A percentile compares a stretch with the other conserved stretches of the same genome.
These are phyloP conservation scores for Pangasius djambal DNA, from an alignment of 2,797 vertebrate species.

Conservation along the genomic window DNA sequence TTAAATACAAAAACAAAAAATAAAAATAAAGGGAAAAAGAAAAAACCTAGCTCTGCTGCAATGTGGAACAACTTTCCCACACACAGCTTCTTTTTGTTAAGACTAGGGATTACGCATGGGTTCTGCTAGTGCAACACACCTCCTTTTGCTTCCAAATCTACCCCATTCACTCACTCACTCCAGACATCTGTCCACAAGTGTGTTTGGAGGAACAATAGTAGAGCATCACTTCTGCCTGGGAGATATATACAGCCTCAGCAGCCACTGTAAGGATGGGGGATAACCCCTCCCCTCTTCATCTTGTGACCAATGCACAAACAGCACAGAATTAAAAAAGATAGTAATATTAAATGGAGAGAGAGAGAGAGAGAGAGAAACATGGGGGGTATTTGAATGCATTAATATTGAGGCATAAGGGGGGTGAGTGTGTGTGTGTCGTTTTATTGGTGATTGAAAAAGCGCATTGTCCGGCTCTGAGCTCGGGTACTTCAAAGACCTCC, in stretches of 20 bases:
- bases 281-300: conserved; percentile 29
- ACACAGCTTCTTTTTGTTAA: conserved; percentile 4
- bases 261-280: conserved; percentile 62
- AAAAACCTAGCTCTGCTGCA: neutral
- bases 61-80: neutral
- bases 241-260: conserved; percentile 83
- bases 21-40: neutral
- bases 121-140: conserved; percentile 60
- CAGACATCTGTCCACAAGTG: conserved; percentile 78
- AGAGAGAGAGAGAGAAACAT: conserved; percentile 61
- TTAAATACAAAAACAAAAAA: conserved; percentile 37
- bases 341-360: conserved; percentile 76
- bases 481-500: conserved; percentile 81
- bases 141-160: conserved; percentile 37
- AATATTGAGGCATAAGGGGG: conserved; percentile 42
- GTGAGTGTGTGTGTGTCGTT: conserved; percentile 45
- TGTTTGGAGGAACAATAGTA: conserved; percentile 77
- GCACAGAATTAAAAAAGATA: conserved; percentile 88
- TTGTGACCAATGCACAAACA: conserved; percentile 85
- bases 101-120: neutral
- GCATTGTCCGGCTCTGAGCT: conserved; percentile 80
- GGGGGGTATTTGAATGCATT: conserved; percentile 65
- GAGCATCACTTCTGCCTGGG: conserved; percentile 65
- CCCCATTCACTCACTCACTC: conserved; percentile 63
- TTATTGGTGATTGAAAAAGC: conserved; percentile 75